These are phyloP conservation scores for Ostrea denselamellosa DNA, from an alignment of 1,140 invertebrate species.

Conservation along the genomic window DNA sequence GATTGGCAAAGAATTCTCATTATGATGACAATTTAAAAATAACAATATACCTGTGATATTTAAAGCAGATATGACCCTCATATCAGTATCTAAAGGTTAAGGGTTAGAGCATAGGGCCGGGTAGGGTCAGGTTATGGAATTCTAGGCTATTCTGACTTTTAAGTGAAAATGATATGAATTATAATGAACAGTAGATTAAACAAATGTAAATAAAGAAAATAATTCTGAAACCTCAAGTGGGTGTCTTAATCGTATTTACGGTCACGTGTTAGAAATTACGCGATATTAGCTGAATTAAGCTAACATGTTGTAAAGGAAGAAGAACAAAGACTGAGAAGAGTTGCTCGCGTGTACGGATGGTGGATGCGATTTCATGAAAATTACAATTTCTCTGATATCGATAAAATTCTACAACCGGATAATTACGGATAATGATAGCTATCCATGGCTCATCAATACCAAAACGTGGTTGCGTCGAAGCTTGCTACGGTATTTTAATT, in stretches of 20 bases:
- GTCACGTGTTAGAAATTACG: neutral
- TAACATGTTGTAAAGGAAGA: neutral
- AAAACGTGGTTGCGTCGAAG: constrained; percentile 30
- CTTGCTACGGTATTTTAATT: constrained; percentile 6
- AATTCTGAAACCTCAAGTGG: neutral
- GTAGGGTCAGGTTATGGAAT: neutral
- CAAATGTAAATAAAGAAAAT: neutral
- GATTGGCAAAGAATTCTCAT: constrained; percentile 32
- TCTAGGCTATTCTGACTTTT: neutral
- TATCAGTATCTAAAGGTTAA: constrained; percentile 8
- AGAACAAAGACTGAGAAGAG: neutral
- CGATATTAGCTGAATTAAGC: neutral
- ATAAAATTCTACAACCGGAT: constrained; percentile 36
- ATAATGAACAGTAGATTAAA: neutral
- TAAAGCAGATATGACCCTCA: constrained; percentile 25
- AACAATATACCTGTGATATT: constrained; percentile 26
- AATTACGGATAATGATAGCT: constrained; percentile 36
- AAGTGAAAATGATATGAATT: neutral
- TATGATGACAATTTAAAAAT: constrained; percentile 32
- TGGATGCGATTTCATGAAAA: constrained; percentile 30
- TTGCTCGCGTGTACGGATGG: constrained; percentile 22
- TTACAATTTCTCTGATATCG: constrained; percentile 30
- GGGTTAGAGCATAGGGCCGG: neutral
- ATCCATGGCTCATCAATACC: constrained; percentile 23
- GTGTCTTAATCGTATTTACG: neutral